A percentile compares a stretch with the other conserved stretches of the same genome.
Evolutionary conservation across 2,888 invertebrate genomes (phyloP).

Genomic region (Nomada hirtipes): DNA sequence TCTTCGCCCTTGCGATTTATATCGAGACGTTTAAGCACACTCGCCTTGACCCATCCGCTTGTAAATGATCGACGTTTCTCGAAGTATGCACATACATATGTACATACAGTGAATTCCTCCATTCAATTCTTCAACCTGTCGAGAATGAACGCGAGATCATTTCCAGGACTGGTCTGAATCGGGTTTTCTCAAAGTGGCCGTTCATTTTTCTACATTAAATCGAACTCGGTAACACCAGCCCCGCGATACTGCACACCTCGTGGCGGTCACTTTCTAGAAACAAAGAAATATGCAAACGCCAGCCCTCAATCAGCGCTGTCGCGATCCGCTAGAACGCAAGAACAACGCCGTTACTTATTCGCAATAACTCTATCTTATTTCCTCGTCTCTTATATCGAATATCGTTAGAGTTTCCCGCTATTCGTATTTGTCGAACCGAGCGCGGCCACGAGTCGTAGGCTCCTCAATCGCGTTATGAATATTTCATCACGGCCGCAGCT

Average conservation of each 20-base stretch:
- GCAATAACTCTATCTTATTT: conserved; percentile 7
- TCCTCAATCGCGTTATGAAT: conserved; percentile 59
- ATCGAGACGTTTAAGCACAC: conserved; percentile 52
- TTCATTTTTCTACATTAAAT: neutral
- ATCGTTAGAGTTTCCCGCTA: conserved; percentile 32
- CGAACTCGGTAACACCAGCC: neutral
- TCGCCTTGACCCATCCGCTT: conserved; percentile 69
- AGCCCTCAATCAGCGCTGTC: conserved; percentile 9
- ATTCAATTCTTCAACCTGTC: neutral
- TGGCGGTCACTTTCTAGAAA: neutral
- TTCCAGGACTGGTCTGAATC: neutral
- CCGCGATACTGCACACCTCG: neutral
- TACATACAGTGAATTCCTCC: conserved; percentile 28
- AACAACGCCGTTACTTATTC: conserved; percentile 25
- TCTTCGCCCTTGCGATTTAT: conserved; percentile 53
- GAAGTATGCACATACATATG: conserved; percentile 8
- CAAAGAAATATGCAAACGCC: conserved; percentile 26
- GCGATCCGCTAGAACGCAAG: neutral
- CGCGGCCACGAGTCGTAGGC: conserved; percentile 16
- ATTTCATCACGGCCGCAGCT: conserved; percentile 51
- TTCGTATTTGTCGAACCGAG: conserved; percentile 35
- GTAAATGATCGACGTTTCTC: conserved; percentile 58
- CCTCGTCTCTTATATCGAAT: conserved; percentile 16
- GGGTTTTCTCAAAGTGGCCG: neutral
- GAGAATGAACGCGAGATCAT: neutral